Evolutionary conservation across 1,140 invertebrate species (phyloP).

Genomic region (Ceratitis capitata): DNA sequence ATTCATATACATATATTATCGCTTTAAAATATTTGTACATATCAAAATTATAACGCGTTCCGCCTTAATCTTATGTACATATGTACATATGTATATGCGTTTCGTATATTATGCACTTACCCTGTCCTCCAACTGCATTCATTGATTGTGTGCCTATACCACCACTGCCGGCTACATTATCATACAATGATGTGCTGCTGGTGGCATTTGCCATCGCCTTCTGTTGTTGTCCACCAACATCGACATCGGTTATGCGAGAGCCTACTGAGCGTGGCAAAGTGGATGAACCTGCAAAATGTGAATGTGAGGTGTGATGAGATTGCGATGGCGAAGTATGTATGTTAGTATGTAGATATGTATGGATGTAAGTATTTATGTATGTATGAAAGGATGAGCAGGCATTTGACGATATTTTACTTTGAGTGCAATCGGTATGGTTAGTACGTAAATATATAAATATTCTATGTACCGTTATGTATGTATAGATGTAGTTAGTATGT

Average conservation of each 20-base stretch:
- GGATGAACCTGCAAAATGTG: slow-evolving; percentile 74
- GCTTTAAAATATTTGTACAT: too few relatives aligned
- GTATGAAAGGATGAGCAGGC: not conserved
- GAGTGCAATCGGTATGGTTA: too few relatives aligned
- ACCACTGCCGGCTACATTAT: slow-evolving; percentile 78
- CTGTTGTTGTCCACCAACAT: slow-evolving; percentile 68
- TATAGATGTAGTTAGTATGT: not conserved
- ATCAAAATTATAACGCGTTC: not conserved
- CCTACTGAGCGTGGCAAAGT: slow-evolving; percentile 83
- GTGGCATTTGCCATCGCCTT: slow-evolving; percentile 77
- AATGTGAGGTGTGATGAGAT: slow-evolving; percentile 51
- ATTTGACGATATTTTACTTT: not conserved
- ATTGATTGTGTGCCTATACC: slow-evolving; percentile 44
- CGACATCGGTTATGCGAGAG: slow-evolving; percentile 75
- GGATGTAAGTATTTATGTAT: not conserved
- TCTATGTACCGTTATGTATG: not conserved
- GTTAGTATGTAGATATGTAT: slow-evolving; percentile 20
- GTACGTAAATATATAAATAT: too few relatives aligned
- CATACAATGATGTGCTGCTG: slow-evolving; percentile 88
- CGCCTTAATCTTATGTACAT: not conserved
- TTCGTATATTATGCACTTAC: not conserved
- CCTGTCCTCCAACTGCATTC: slow-evolving; percentile 36
- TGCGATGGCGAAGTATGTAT: slow-evolving; percentile 51
- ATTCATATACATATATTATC: too few relatives aligned
- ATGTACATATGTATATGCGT: not conserved